Percentiles rank a stretch among this genome's conserved stretches.
Conservation (phyloP, 2,888 invertebrate genomes). For the Yponomeuta malinellus region DNA sequence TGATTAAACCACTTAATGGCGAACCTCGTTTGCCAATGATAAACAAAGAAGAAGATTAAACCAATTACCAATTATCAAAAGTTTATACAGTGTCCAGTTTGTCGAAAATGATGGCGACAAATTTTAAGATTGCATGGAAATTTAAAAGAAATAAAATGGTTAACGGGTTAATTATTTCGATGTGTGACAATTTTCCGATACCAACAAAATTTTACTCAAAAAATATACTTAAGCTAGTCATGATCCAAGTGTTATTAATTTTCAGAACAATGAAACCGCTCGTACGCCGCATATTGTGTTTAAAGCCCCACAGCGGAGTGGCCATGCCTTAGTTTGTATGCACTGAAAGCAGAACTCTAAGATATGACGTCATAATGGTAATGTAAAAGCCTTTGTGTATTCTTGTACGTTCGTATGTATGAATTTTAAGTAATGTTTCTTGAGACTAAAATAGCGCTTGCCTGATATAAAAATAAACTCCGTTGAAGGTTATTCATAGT, state of each 20-base stretch:
- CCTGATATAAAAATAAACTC: neutral
- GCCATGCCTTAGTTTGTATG: slow-evolving; percentile 2
- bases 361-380: slow-evolving; percentile 1
- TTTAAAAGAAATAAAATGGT: no score
- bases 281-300: neutral
- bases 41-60: no score
- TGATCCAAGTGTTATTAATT: neutral
- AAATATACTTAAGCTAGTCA: no score
- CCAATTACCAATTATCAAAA: no score
- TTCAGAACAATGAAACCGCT: neutral
- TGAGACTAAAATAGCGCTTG: neutral
- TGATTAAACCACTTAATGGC: no score
- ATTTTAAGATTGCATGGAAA: no score
- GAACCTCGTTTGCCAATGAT: no score
- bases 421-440: neutral
- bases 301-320: neutral
- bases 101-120: no score
- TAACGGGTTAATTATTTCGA: no score
- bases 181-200: no score
- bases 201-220: no score
- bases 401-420: neutral
- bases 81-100: no score
- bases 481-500: neutral
- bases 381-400: slow-evolving; percentile 3
- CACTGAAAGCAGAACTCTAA: neutral